Evolutionary conservation across 2,113 vertebrate genomes (phyloP), one percentile per base, ranked within the genome.

Genomic region (Lontra canadensis): DNA sequence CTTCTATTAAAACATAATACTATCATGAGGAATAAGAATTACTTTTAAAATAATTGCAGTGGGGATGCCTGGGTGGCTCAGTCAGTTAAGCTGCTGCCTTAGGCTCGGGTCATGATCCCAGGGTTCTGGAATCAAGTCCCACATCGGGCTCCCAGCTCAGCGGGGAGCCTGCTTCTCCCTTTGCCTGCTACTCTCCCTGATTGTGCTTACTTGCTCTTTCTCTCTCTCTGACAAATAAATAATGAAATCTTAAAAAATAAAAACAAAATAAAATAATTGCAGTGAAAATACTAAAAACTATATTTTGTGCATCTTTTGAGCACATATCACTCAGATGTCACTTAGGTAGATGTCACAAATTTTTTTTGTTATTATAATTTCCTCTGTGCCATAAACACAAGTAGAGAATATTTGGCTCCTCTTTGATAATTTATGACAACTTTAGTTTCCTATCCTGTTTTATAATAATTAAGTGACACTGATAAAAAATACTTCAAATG

Each of bases 401-500:
- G 42, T 90, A 95, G 26, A 73, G 97, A 90, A 49, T 42, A 89
- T 0, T 91, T 52, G 81, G 47, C 44, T 94, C 81, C 2, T 97
- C 39, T 97, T 96, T 95, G 73, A 86, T 93, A 97, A 95, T 81
- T 96, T 95, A 90, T 95, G 83, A 83, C 0, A 98, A 96, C 81
- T 97, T 95, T 97, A 95, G 71, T 74, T 96, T 87, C 63, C 89
- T 96, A 90, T 47, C 49, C 44, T 85, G 17, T 81, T 95, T 94
- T 96, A 31, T 84, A 97, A 91, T 55, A 95, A 42, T 96, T 98
- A 97, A 95, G 61, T 96, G 90, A 92, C 95, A 98, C 76, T 34
- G 0, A 1, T 59, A 69, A 97, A 95, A 98, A 97, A 95, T 95
- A 98, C 69, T 92, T 97, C 93, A 96, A 76, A 65, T 84, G 81